Conservation (phyloP, 2,797 vertebrate species). For the Sebastes paucispinis region DNA sequence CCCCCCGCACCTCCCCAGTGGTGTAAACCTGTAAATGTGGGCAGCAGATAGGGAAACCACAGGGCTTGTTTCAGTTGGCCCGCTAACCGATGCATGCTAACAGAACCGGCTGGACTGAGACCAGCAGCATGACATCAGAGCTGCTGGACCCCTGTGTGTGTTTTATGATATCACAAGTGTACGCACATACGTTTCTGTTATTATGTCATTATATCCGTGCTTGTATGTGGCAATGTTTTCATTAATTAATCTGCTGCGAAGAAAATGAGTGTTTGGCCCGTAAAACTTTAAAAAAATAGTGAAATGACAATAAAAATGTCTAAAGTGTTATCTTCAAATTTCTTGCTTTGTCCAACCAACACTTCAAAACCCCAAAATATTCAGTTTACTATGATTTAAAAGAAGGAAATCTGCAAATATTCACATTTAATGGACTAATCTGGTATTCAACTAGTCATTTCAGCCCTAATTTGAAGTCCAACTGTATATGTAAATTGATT, state of each 20-base stretch:
- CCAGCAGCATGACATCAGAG: constrained; percentile 12
- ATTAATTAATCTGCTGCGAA: not conserved
- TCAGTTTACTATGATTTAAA: not conserved
- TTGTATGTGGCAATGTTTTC: not conserved
- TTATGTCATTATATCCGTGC: no score
- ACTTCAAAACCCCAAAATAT: not conserved
- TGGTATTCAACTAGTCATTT: not conserved
- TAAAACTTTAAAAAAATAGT: not conserved
- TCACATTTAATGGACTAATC: no score
- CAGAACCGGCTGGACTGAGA: constrained; percentile 7
- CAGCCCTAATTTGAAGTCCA: not conserved
- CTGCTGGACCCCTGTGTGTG: not conserved
- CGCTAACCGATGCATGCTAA: constrained; percentile 32
- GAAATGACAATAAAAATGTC: not conserved
- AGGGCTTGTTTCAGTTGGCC: constrained; percentile 68
- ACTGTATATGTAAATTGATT: not conserved
- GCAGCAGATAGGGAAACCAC: constrained; percentile 65
- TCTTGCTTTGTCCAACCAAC: not conserved
- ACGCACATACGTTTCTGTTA: not conserved
- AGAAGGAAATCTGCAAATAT: not conserved
- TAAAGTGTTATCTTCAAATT: not conserved
- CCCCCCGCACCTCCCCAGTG: constrained; percentile 14
- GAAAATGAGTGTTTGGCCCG: not conserved
- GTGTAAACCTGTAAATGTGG: constrained; percentile 63
- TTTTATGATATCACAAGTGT: not conserved